Evolutionary conservation across 2,888 invertebrate species (phyloP).

Genomic region (Microplitis manilae): DNA sequence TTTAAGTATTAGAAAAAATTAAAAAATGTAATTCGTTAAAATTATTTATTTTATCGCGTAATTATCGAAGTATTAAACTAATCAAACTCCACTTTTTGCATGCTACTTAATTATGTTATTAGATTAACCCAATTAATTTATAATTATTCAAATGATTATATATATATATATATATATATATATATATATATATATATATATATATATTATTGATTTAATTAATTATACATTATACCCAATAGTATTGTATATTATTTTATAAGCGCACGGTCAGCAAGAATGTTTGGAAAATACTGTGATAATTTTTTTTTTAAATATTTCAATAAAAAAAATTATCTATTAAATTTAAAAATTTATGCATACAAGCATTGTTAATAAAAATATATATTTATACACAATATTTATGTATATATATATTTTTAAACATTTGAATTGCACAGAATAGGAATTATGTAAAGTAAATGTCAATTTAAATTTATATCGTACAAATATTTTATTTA

Average conservation of each 20-base stretch:
- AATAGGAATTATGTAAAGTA: not conserved
- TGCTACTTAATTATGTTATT: conserved; percentile 5
- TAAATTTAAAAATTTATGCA: not conserved
- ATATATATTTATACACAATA: conserved; percentile 20
- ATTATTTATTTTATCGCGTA: not conserved
- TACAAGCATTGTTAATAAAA: conserved; percentile 18
- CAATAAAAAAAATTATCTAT: conserved; percentile 4
- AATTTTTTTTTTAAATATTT: conserved; percentile 34
- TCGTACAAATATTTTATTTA: conserved; percentile 19
- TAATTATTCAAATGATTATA: not conserved
- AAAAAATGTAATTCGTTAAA: not conserved
- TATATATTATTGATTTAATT: too few species aligned
- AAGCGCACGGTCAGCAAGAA: not conserved
- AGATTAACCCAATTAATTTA: not conserved
- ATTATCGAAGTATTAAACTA: not conserved
- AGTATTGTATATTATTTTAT: conserved; percentile 5
- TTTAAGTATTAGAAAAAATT: too few species aligned
- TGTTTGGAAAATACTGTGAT: conserved; percentile 37
- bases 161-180: not conserved
- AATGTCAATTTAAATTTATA: not conserved
- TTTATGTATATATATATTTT: not conserved
- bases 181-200: not conserved
- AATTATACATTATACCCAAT: not conserved
- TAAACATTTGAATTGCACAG: not conserved
- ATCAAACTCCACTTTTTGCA: not conserved